phyloP scores from a whole-genome alignment of 2,113 vertebrate species.

The Electrona antarctica region DNA sequence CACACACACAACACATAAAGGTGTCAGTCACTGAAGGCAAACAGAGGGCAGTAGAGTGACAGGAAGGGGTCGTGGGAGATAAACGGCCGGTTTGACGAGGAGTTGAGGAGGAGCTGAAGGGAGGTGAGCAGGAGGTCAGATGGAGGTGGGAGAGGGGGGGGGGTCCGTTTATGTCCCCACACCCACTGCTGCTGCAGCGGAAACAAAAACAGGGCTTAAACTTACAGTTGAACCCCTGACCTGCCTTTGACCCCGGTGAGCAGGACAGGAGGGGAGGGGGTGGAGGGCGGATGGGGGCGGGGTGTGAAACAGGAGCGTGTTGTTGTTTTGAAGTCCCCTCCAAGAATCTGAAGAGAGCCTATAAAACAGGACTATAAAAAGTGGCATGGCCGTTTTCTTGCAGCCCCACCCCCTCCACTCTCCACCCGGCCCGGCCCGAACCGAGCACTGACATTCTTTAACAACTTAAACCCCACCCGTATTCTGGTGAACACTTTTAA shows the following conservation, averaged over 20 bases:
- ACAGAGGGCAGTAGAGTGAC: conserved; percentile 58
- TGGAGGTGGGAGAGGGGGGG: conserved; percentile 61
- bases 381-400: conserved; percentile 22
- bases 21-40: conserved; percentile 68
- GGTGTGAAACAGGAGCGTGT: conserved; percentile 75
- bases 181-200: conserved; percentile 12
- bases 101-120: conserved; percentile 63
- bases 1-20: conserved; percentile 53
- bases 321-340: conserved; percentile 82
- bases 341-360: conserved; percentile 80
- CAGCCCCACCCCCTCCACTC: no score
- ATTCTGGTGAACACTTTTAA: no score
- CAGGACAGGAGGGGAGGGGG: conserved; percentile 55
- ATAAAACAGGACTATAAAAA: conserved; percentile 82
- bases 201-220: conserved; percentile 79
- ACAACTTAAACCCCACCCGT: no score
- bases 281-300: conserved; percentile 65
- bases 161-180: no score
- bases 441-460: conserved; percentile 19
- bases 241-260: conserved; percentile 80
- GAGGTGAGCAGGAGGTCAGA: conserved; percentile 72
- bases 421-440: no score
- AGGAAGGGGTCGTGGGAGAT: conserved; percentile 18
- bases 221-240: conserved; percentile 85
- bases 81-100: conserved; percentile 58